phyloP scores from a whole-genome alignment of 2,797 vertebrate genomes.

The Nyctibius grandis region DNA sequence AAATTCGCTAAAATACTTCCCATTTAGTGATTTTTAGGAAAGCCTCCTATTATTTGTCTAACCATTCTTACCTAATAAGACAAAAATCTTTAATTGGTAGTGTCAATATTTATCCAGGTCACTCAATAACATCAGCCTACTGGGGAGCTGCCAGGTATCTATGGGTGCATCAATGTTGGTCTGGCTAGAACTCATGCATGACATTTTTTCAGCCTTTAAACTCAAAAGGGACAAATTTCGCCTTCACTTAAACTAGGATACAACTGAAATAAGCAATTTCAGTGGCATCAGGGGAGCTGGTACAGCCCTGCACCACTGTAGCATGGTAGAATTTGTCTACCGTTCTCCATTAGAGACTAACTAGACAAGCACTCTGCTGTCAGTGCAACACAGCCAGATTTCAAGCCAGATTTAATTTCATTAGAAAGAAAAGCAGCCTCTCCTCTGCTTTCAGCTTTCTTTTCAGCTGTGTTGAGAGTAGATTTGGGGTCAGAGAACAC shows the following conservation, averaged over 20 bases:
- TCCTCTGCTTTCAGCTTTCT: neutral
- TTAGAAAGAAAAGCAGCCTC: neutral
- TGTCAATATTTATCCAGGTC: neutral
- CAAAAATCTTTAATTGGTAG: neutral
- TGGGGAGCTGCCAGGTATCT: neutral
- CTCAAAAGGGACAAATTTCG: neutral
- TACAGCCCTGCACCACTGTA: neutral
- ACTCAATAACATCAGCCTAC: neutral
- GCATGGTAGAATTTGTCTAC: neutral
- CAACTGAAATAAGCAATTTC: neutral
- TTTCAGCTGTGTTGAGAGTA: neutral
- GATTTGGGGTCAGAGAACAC: conserved; percentile 34
- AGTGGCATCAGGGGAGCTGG: neutral
- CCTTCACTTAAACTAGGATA: neutral
- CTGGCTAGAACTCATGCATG: neutral
- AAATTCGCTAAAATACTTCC: neutral
- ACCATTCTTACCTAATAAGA: neutral
- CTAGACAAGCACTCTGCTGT: neutral
- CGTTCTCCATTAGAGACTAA: neutral
- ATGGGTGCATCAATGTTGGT: too few relatives aligned
- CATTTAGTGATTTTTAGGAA: neutral
- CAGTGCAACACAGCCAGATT: neutral
- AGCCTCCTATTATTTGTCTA: neutral
- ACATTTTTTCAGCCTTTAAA: neutral
- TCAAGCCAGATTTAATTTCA: neutral